These are phyloP conservation scores for Caenorhabditis inopinata DNA, from an alignment of 1,140 invertebrate species.

Conservation along the genomic window DNA sequence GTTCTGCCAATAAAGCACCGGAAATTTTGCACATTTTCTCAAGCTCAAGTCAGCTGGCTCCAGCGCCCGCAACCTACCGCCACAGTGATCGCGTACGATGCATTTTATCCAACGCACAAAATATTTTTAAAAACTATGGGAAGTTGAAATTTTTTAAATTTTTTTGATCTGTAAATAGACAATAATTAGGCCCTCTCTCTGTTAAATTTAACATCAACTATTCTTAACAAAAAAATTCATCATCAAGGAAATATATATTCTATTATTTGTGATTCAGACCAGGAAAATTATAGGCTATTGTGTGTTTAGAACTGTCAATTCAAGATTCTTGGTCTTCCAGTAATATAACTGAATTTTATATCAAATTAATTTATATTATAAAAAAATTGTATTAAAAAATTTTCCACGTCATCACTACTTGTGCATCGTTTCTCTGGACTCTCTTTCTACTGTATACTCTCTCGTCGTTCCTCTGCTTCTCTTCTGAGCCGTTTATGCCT, in stretches of 20 bases:
- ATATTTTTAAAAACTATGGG: background rate
- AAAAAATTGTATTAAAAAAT: background rate
- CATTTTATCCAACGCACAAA: background rate
- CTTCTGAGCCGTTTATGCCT: background rate
- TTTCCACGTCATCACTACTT: conserved; percentile 9
- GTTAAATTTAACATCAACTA: too few species aligned
- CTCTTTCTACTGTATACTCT: background rate
- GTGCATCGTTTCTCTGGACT: background rate
- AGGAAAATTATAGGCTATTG: too few species aligned
- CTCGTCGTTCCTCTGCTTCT: conserved; percentile 15
- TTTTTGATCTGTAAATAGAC: too few species aligned
- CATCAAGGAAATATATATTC: too few species aligned
- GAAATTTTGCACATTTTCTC: too few species aligned
- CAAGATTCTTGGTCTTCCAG: too few species aligned
- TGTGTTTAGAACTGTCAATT: too few species aligned
- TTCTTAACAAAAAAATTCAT: too few species aligned
- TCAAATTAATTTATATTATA: too few species aligned
- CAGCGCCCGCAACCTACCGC: background rate
- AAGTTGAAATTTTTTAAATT: conserved; percentile 4
- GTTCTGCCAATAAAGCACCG: background rate
- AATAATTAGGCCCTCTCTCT: too few species aligned
- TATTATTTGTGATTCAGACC: too few species aligned
- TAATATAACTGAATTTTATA: too few species aligned
- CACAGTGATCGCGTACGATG: background rate
- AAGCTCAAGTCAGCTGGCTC: background rate